phyloP scores from a whole-genome alignment of 2,113 vertebrate genomes.

The Anarrhichthys ocellatus region DNA sequence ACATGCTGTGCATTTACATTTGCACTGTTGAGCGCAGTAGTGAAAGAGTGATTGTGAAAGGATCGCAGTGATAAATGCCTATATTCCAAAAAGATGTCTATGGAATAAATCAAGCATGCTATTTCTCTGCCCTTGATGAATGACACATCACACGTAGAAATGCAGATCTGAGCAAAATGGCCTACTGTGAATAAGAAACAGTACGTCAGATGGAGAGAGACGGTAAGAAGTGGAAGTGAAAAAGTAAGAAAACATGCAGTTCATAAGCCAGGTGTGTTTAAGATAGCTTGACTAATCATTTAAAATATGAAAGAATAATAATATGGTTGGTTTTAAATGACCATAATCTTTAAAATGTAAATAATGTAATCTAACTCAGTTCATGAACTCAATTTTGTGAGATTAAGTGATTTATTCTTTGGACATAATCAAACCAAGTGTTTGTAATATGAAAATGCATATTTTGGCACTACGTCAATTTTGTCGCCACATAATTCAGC shows the following conservation, averaged over 20 bases:
- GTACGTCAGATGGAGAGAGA: not conserved
- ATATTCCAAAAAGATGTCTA: conserved; percentile 51
- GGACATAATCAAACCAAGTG: conserved; percentile 5
- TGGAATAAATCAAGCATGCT: conserved; percentile 63
- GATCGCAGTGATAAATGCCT: conserved; percentile 61
- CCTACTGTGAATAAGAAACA: conserved; percentile 10
- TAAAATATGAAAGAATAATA: not conserved
- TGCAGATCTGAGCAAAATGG: conserved; percentile 52
- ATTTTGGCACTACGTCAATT: not conserved
- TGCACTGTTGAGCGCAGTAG: conserved; percentile 12
- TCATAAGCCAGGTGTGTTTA: conserved; percentile 26
- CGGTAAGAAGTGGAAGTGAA: not conserved
- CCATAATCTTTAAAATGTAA: not conserved
- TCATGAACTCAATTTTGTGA: not conserved
- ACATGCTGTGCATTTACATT: conserved; percentile 7
- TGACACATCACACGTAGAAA: conserved; percentile 50
- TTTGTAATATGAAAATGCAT: conserved; percentile 10
- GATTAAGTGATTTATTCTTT: not conserved
- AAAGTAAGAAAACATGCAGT: not conserved
- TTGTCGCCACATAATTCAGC: not conserved
- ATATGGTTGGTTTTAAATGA: not conserved
- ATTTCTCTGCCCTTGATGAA: conserved; percentile 56
- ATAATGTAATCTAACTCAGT: not conserved
- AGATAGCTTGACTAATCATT: not conserved
- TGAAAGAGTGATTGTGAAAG: conserved; percentile 40